Conservation (phyloP, 2,888 invertebrate species). For the Melanchra persicariae region DNA sequence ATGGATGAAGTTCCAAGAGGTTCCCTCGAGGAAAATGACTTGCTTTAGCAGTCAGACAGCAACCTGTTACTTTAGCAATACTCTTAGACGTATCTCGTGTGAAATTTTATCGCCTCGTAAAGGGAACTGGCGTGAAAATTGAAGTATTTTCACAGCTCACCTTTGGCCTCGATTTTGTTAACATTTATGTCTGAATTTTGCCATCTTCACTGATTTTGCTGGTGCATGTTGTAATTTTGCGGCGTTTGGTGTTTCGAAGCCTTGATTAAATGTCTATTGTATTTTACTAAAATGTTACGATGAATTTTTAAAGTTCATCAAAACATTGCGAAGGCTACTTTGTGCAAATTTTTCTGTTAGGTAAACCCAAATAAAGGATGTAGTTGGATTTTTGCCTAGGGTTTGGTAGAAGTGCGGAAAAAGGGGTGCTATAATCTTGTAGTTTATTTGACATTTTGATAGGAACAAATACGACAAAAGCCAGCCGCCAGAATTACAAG, state of each 20-base stretch:
- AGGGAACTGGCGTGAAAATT: constrained; percentile 59
- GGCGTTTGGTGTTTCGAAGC: constrained; percentile 11
- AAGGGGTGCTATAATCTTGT: not conserved
- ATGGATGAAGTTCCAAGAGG: constrained; percentile 32
- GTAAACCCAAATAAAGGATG: no score
- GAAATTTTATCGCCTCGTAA: constrained; percentile 67
- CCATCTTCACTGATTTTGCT: constrained; percentile 28
- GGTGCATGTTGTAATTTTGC: constrained; percentile 26
- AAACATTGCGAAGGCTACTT: no score
- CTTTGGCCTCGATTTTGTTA: constrained; percentile 43
- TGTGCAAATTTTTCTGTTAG: no score
- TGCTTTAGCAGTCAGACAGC: constrained; percentile 41
- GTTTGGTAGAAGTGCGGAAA: no score
- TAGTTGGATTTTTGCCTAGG: no score
- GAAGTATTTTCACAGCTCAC: constrained; percentile 56
- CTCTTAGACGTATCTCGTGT: constrained; percentile 51
- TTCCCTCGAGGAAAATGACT: constrained; percentile 54
- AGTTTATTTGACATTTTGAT: not conserved
- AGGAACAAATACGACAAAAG: not conserved
- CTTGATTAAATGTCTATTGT: not conserved
- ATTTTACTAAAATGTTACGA: not conserved
- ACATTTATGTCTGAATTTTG: constrained; percentile 40
- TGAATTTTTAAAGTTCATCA: not conserved
- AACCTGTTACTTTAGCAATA: constrained; percentile 63
- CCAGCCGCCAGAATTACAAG: constrained; percentile 14